Base-by-base conservation (phyloP, 2,888 invertebrate genomes). In the Drosophila pegasa region DNA sequence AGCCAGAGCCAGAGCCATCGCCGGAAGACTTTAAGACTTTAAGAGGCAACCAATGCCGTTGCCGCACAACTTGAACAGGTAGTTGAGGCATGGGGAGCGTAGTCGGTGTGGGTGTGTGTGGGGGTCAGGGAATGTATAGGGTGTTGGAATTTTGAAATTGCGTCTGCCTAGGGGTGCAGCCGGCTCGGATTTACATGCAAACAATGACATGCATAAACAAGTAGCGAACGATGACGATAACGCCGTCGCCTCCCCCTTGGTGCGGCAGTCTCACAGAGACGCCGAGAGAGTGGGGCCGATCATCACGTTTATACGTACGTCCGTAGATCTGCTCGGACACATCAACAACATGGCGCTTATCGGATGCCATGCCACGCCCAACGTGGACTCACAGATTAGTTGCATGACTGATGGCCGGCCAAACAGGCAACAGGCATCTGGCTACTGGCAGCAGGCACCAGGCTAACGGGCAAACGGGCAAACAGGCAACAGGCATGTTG, bases 161-260 rank as follows among this genome's bases (percentile, higher is more conserved):
- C 38, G 29, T 33, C 52, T 43, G 47, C 68, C 37, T 18, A 9
- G 38, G 10, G 35, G 35, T 29, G 38, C 61, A 40, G 55, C 40
- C 71, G 61, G 68, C 50, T 63, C 63, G 71, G 83, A 86, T 87
- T 81, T 87, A 75, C 80, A 86, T 86, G 83, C 80, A 78, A 87
- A 84, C 88, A 86, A 88, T 87, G 88, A 86, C 86, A 77, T 75
- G 86, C 80, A 87, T 77, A 77, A 83, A 81, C 81, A 80, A 80
- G 78, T 70, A 65, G 68, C 69, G 62, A 56, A 40, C 62, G 65
- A 22, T 51, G 67, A 25, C 35, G 50, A 69, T 76, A 80, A 71
- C 65, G 52, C 14, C 18, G 3, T 12, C 14, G 12, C 14, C 14
- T 6, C 33, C 14, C 9, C 14, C 10, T 8, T 10, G 0, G 3